Conservation (phyloP, 1,140 invertebrate species). For the Colletes gigas region DNA sequence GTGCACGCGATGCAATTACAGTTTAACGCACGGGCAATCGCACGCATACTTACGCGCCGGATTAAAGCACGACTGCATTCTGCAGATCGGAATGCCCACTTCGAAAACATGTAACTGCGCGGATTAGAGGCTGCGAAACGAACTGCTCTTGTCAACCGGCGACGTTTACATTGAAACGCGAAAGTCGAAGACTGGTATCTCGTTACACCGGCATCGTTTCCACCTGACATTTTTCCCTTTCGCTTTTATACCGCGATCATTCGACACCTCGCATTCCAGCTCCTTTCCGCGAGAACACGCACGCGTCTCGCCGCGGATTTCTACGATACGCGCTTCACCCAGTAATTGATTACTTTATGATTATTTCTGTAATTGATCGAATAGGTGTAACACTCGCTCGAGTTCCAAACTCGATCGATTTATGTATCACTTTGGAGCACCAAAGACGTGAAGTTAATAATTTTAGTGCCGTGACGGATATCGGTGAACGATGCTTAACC, state of each 20-base stretch:
- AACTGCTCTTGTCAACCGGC: conserved; percentile 21
- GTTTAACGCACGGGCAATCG: conserved; percentile 27
- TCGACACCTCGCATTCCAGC: conserved; percentile 23
- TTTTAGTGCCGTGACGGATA: too few relatives aligned
- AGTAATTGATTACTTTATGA: too few relatives aligned
- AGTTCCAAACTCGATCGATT: too few relatives aligned
- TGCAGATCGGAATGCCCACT: conserved; percentile 16
- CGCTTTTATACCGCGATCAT: conserved; percentile 14
- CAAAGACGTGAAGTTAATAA: too few relatives aligned
- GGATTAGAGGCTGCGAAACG: conserved; percentile 25
- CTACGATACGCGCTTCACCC: too few relatives aligned
- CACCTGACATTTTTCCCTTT: background rate
- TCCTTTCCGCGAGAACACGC: background rate
- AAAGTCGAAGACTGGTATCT: conserved; percentile 15
- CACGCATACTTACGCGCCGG: conserved; percentile 1
- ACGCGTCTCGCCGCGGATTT: background rate
- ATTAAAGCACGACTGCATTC: conserved; percentile 26
- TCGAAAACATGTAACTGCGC: conserved; percentile 9
- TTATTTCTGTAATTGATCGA: too few relatives aligned
- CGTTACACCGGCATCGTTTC: conserved; percentile 7
- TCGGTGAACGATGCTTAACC: too few relatives aligned
- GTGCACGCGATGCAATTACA: conserved; percentile 41
- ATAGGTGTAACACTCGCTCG: too few relatives aligned
- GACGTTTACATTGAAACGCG: conserved; percentile 24
- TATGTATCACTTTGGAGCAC: too few relatives aligned